Conservation (phyloP, 2,888 invertebrate species). For the Xestia ashworthii region DNA sequence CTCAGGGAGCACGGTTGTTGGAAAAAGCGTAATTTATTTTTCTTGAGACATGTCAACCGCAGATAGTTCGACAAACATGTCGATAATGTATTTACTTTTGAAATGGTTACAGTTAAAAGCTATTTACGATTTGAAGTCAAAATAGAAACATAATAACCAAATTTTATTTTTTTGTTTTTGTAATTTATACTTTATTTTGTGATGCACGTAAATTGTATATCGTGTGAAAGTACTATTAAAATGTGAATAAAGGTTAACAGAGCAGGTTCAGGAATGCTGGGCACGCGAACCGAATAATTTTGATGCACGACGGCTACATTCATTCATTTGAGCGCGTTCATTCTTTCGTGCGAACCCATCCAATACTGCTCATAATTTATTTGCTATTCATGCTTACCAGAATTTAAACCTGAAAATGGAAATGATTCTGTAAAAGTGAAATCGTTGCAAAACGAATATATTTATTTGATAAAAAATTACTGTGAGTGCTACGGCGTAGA, state of each 20-base stretch:
- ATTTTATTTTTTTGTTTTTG: neutral
- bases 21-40: conserved; percentile 62
- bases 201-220: neutral
- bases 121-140: conserved; percentile 7
- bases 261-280: conserved; percentile 34
- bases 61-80: conserved; percentile 55
- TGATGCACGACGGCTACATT: conserved; percentile 41
- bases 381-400: conserved; percentile 28
- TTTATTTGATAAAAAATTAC: neutral
- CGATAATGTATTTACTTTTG: conserved; percentile 50
- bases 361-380: conserved; percentile 49
- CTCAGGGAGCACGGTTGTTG: conserved; percentile 30
- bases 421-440: conserved; percentile 24
- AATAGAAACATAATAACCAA: neutral
- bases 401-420: conserved; percentile 16
- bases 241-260: conserved; percentile 34
- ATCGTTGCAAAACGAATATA: neutral
- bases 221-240: conserved; percentile 16
- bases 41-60: conserved; percentile 57
- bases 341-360: conserved; percentile 49
- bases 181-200: neutral
- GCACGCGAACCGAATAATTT: conserved; percentile 48
- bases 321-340: conserved; percentile 25
- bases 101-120: conserved; percentile 13
- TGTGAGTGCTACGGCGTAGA: conserved; percentile 56